These are phyloP conservation scores for Steatornis caripensis DNA, from an alignment of 2,113 vertebrate species.

Conservation along the genomic window DNA sequence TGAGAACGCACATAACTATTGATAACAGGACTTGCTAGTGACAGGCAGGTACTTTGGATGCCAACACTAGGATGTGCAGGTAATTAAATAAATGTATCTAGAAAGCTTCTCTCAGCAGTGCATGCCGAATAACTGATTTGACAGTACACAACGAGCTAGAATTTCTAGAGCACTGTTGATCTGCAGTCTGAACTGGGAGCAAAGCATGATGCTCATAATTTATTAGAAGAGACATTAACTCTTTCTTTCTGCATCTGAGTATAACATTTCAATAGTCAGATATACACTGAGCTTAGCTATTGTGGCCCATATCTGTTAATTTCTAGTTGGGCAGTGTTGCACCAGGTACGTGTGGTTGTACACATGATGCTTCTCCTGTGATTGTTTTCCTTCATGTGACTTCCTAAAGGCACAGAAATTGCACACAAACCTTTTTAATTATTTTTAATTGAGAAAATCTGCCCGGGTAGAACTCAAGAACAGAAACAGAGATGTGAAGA, in stretches of 20 bases:
- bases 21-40: background rate
- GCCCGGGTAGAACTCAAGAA: background rate
- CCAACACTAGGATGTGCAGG: background rate
- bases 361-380: background rate
- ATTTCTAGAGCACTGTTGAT: conserved; percentile 19
- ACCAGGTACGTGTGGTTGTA: background rate
- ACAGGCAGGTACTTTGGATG: conserved; percentile 13
- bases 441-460: background rate
- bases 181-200: background rate
- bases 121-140: background rate
- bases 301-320: background rate
- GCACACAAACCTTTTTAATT: background rate
- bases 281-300: background rate
- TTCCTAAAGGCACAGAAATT: background rate
- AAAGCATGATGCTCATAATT: background rate
- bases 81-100: conserved; percentile 49
- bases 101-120: conserved; percentile 10
- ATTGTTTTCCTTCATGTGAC: background rate
- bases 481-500: background rate
- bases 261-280: background rate
- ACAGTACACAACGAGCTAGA: background rate
- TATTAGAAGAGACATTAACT: background rate
- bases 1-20: background rate
- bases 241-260: background rate
- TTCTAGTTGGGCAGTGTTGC: background rate